Evolutionary conservation across 1,140 invertebrate species (phyloP).

Genomic region (Aleiodes sp.): DNA sequence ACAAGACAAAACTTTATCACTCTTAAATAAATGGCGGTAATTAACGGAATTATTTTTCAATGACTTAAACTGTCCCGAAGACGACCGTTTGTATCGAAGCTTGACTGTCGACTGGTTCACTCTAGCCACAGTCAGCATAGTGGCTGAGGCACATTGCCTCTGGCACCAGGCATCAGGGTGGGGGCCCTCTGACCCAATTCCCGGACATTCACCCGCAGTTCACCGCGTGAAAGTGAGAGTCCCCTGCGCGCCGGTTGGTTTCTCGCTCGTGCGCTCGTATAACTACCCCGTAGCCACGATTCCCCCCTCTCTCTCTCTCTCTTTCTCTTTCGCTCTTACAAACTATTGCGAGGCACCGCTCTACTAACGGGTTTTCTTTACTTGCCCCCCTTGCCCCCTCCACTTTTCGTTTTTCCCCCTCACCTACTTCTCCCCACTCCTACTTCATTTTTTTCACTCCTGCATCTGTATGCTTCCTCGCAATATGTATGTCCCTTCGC

Average conservation of each 20-base stretch:
- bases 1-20: no score
- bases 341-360: constrained; percentile 42
- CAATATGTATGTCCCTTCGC: not conserved
- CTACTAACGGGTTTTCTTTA: constrained; percentile 62
- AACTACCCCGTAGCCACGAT: constrained; percentile 24
- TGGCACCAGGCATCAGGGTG: constrained; percentile 53
- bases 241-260: constrained; percentile 47
- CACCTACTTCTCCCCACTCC: constrained; percentile 26
- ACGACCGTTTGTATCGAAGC: constrained; percentile 61
- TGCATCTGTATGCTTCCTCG: not conserved
- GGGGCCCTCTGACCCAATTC: constrained; percentile 67
- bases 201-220: constrained; percentile 67
- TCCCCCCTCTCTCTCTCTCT: constrained; percentile 27
- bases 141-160: constrained; percentile 59
- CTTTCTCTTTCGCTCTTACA: no score
- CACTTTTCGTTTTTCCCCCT: constrained; percentile 38
- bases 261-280: constrained; percentile 42
- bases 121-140: constrained; percentile 60
- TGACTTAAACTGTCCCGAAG: constrained; percentile 29
- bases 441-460: not conserved
- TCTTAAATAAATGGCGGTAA: not conserved
- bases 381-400: constrained; percentile 26
- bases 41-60: not conserved
- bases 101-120: constrained; percentile 63
- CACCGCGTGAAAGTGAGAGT: constrained; percentile 69